Conservation (phyloP, 2,888 invertebrate genomes). For the Lithophane semibrunnea region DNA sequence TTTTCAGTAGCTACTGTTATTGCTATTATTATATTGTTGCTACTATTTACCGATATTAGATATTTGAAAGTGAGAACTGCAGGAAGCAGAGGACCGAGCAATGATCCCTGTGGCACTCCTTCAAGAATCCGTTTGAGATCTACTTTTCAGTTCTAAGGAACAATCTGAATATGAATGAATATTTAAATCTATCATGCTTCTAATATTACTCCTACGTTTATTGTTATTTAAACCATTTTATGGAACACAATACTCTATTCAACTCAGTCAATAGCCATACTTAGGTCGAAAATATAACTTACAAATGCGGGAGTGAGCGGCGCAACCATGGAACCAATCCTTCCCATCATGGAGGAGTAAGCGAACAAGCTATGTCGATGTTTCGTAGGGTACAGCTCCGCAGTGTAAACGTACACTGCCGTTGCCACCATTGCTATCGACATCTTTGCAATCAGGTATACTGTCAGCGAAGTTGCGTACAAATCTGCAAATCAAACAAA, state of each 20-base stretch:
- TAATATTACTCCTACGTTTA: neutral
- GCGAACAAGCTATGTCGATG: constrained; percentile 91
- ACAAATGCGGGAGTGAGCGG: constrained; percentile 92
- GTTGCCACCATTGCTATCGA: constrained; percentile 90
- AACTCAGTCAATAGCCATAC: neutral
- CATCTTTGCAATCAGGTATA: constrained; percentile 91
- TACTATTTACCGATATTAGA: too few relatives aligned
- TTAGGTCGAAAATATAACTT: constrained; percentile 61
- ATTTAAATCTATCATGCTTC: neutral
- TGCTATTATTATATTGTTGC: neutral
- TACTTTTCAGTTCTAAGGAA: neutral
- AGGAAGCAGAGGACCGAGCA: too few relatives aligned
- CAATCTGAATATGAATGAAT: neutral
- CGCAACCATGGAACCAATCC: constrained; percentile 91
- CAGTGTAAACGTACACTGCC: constrained; percentile 90
- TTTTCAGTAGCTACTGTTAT: neutral
- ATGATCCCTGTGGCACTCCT: neutral
- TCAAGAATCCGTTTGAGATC: rapidly evolving
- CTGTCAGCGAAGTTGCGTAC: constrained; percentile 78
- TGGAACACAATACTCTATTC: too few relatives aligned
- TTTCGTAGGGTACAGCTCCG: constrained; percentile 91
- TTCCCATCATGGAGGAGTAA: constrained; percentile 91
- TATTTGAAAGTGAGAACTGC: neutral
- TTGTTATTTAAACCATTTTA: neutral
- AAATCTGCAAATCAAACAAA: constrained; percentile 48